Evolutionary conservation across 1,140 invertebrate genomes (phyloP).

Genomic region (Bombus confusus): DNA sequence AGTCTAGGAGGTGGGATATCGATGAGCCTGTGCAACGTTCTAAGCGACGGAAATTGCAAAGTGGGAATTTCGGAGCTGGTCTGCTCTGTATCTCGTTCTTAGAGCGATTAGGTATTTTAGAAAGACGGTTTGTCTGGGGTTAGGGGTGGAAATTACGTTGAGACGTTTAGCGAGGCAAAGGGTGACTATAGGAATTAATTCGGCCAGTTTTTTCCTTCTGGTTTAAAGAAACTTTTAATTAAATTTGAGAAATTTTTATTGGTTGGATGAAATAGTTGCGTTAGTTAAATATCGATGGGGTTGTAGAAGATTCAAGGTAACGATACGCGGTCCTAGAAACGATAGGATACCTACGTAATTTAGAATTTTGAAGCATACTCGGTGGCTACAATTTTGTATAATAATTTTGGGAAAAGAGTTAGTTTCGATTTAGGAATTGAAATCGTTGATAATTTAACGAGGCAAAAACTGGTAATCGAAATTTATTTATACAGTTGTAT

Average conservation of each 20-base stretch:
- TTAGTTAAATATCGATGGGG: too few species aligned
- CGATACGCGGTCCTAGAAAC: too few species aligned
- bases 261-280: too few species aligned
- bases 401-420: background rate
- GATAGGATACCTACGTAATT: background rate
- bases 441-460: background rate
- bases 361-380: background rate
- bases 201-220: background rate
- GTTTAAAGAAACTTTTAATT: background rate
- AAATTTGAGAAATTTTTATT: too few species aligned
- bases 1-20: background rate
- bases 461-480: background rate
- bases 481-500: background rate
- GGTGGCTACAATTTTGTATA: background rate
- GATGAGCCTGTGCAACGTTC: background rate
- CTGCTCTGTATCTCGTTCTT: background rate
- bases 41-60: background rate
- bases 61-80: background rate
- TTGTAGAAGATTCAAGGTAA: too few species aligned
- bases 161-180: too few species aligned
- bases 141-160: background rate
- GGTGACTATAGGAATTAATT: background rate
- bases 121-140: background rate
- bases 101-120: background rate
- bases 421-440: background rate